Evolutionary conservation across 1,140 invertebrate genomes (phyloP), one percentile per base, ranked within the genome.

Genomic region (Oreohelix idahoensis): DNA sequence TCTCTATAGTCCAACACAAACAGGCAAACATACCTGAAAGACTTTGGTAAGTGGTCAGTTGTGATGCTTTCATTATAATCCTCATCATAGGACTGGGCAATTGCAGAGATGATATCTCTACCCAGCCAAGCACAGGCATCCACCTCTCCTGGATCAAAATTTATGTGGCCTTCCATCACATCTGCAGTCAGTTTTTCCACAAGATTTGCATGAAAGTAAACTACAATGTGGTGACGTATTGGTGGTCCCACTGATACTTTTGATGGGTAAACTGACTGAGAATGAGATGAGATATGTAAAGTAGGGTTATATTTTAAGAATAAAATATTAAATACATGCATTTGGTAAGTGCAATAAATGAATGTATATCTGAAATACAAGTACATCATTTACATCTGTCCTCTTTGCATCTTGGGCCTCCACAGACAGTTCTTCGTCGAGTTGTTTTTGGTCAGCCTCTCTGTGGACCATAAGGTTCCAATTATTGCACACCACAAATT

Each of bases 191-290:
- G 66, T 42, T 36, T 71, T 32, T 79, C 77, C 26, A 77, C 58
- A 39, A 91, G 81, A 69, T 88, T 87, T 2, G 78, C 84, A 87
- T 89, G 83, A 38, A 92, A 81, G 71, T 92, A 93, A 13, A 91
- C 80, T 29, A 93, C 92, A 63, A 92, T 82, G 84, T 93, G 92
- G 77, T 93, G 92, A 49, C 90, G 85, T n/a, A 75, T 85, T 35
- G 92, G 92, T 5, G 84, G 77, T 23, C 92, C 92, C 17, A 88
- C 38, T 8, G 84, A 83, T 38, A 92, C 83, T 75, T 89, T 88
- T 26, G 90, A 86, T 32, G 92, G 92, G 82, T 86, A 93, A 26
- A 89, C 88, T 0, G 91, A 92, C 89, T 90, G 69, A 38, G 85
- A 86, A 42, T 53, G 36, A 66, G 29, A 51, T 15, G 0, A 26